These are phyloP conservation scores for Lacerta viridis DNA, from an alignment of 2,797 vertebrate species.

Conservation along the genomic window DNA sequence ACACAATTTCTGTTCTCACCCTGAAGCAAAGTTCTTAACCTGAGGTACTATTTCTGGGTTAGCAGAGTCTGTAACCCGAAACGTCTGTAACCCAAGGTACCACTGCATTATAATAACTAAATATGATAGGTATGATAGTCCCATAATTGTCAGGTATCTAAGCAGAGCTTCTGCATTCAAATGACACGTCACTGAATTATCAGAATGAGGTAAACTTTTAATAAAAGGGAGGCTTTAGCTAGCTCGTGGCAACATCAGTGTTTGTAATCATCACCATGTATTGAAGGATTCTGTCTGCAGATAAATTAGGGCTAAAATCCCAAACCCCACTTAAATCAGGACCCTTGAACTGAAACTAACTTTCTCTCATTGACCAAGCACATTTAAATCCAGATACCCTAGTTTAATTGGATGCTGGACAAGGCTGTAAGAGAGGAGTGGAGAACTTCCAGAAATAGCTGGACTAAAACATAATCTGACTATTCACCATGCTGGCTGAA, in stretches of 20 bases:
- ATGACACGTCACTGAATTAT: background rate
- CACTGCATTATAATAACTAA: too few species aligned
- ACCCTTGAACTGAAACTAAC: background rate
- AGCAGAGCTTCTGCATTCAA: background rate
- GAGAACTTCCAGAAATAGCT: too few species aligned
- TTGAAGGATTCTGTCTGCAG: background rate
- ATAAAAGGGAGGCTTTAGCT: background rate
- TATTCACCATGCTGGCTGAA: too few species aligned
- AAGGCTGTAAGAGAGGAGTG: background rate
- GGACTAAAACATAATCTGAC: too few species aligned
- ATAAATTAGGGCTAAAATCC: background rate
- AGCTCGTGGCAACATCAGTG: background rate
- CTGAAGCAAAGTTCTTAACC: too few species aligned
- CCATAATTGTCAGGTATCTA: background rate
- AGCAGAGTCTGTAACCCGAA: too few species aligned
- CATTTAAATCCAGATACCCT: background rate
- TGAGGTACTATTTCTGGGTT: too few species aligned
- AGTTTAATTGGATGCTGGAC: background rate
- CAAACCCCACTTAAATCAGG: background rate
- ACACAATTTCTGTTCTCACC: too few species aligned
- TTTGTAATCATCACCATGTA: background rate
- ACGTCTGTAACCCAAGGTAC: too few species aligned
- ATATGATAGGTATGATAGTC: too few species aligned
- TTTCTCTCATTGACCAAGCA: background rate
- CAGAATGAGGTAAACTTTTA: background rate